Evolutionary conservation across 2,888 invertebrate species (phyloP), one percentile per base, ranked within the genome.

Genomic region (Lepidonotus clava): DNA sequence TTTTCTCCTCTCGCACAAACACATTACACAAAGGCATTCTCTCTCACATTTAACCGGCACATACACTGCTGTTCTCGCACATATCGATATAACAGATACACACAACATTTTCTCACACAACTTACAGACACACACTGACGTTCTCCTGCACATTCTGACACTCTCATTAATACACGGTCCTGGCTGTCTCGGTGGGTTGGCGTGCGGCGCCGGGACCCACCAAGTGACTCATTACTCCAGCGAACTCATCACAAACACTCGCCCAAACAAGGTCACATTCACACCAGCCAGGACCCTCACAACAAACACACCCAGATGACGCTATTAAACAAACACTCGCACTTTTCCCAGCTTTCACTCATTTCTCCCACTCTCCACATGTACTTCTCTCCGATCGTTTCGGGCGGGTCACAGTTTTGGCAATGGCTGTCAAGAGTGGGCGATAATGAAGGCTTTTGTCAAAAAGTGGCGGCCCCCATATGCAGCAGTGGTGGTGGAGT

Each of bases 401-500:
- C 21, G 5, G 21, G 24, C 4, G n/a, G n/a, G n/a, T n/a, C n/a
- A n/a, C n/a, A n/a, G 71, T 71, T 71, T 71, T 71, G n/a, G 38
- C 71, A 71, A 71, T 71, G 71, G 71, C 71, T 32, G 66, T 8
- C 46, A 46, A 14, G 36, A 32, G 36, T 71, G 71, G 38, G 71
- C 71, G 71, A 71, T 71, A 71, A 36, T 71, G n/a, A 38, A n/a
- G 24, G 38, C 36, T 1, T 34, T 71, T 34, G 18, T 8, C 36
- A 32, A 66, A n/a, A 71, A 71, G 34, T 71, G 38, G 71, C 71
- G 71, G 71, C 71, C 14, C 71, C 71, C 71, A 38, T 38, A 36
- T 36, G 38, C 14, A n/a, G n/a, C n/a, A n/a, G n/a, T n/a, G n/a
- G n/a, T n/a, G 11, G 36, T 38, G 2, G n/a, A 18, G 0, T 28